Base-by-base conservation (phyloP, 2,113 vertebrate species). In the Calyptomena viridis region DNA sequence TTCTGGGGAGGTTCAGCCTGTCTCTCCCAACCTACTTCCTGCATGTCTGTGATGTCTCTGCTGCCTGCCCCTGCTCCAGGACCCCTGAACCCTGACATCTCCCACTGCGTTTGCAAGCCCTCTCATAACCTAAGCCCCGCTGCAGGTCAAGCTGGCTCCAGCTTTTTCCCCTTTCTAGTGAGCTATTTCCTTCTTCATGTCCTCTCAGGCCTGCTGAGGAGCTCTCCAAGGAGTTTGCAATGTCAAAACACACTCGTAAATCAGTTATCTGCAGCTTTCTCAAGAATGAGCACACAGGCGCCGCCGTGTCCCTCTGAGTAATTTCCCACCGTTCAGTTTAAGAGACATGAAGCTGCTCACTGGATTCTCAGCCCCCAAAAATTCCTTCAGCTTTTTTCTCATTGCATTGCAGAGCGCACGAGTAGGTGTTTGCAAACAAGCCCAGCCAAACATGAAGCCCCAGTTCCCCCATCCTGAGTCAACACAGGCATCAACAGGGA, bases 361-460 rank as follows among this genome's bases (percentile, higher is more conserved):
- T 12, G 52, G 6, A 31, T 86, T 89, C 94, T 81, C 89, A 96
- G 86, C 66, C 60, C 68, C 90, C 10, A 5, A 47, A 77, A 84
- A 91, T 81, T 81, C 85, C 73, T 67, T 47, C 72, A 22, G 0
- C 39, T 75, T 39, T 77, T 47, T 77, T 74, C 91, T 92, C 76
- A 31, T 7, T 63, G 64, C 59, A 1, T 67, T 62, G 30, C 46
- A 24, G 92, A 66, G 63, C 1, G 0, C 23, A 55, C 46, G 18
- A 94, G 80, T 71, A 90, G 94, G 90, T 97, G 94, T 94, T 85
- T 95, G 85, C 96, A 96, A 95, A 90, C 93, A 89, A 93, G 81
- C 35, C 60, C 82, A 82, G 87, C 42, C 86, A 89, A 94, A 52
- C 63, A 24, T 10, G 3, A 4, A 90, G 58, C 31, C 56, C 74